Evolutionary conservation across 2,888 invertebrate genomes (phyloP).

Genomic region (Drosophila tripunctata): DNA sequence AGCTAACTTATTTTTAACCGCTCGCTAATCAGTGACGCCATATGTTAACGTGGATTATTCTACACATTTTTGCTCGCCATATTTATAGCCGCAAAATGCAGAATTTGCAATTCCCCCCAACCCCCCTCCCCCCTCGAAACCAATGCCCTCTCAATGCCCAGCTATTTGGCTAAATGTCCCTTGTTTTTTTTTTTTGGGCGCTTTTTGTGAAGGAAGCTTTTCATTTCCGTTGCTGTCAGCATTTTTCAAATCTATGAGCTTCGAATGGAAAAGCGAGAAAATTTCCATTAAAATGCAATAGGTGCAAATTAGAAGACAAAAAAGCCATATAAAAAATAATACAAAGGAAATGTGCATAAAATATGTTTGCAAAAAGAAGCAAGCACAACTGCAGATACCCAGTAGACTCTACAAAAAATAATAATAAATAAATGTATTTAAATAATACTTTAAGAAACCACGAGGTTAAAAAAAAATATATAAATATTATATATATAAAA

Average conservation of each 20-base stretch:
- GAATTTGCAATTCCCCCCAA: conserved; percentile 19
- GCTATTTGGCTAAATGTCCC: conserved; percentile 16
- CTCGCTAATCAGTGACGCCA: conserved; percentile 65
- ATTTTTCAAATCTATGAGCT: conserved; percentile 80
- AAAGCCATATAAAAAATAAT: conserved; percentile 16
- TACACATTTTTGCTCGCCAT: conserved; percentile 32
- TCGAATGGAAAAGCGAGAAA: conserved; percentile 72
- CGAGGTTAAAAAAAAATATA: too few species aligned
- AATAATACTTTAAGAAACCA: too few species aligned
- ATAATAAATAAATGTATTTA: too few species aligned
- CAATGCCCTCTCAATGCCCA: neutral
- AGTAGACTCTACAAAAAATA: neutral
- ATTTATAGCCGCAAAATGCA: conserved; percentile 68
- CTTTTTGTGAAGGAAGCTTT: conserved; percentile 64
- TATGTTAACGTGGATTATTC: conserved; percentile 72
- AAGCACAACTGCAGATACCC: conserved; percentile 5
- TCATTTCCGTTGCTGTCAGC: conserved; percentile 82
- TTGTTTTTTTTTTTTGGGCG: conserved; percentile 2
- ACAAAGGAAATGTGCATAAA: conserved; percentile 35
- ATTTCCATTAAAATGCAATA: conserved; percentile 75
- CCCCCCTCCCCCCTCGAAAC: fast-evolving
- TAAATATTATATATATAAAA: too few species aligned
- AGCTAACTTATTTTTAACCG: conserved; percentile 28
- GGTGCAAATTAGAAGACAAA: conserved; percentile 73
- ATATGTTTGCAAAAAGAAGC: conserved; percentile 4